Percentiles rank a stretch among this genome's conserved stretches.
These are phyloP conservation scores for Gallinago jamesoni DNA, from an alignment of 2,113 vertebrate genomes.

Conservation along the genomic window DNA sequence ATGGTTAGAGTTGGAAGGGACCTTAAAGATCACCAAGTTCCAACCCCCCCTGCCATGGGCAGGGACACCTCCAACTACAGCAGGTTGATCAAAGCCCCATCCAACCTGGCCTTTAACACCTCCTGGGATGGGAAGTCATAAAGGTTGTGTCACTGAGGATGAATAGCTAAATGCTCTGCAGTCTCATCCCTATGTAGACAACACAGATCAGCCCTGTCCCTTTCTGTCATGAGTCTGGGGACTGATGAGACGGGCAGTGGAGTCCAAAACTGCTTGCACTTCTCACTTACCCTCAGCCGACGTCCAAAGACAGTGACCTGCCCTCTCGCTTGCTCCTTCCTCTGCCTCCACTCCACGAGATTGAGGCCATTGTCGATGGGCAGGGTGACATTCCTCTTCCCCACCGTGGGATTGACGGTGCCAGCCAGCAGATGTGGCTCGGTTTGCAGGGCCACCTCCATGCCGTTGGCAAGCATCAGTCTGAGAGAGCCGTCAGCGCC, in stretches of 20 bases:
- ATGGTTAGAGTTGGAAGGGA: too few species aligned
- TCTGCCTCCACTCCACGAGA: conserved; percentile 96
- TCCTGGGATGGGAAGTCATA: not conserved
- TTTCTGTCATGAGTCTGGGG: not conserved
- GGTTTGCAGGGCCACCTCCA: conserved; percentile 95
- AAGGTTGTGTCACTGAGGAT: not conserved
- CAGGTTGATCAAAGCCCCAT: too few species aligned
- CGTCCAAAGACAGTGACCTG: conserved; percentile 97
- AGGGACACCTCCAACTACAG: too few species aligned
- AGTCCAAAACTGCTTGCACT: not conserved
- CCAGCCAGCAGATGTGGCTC: conserved; percentile 95
- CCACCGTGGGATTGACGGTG: conserved; percentile 94
- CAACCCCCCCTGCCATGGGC: too few species aligned
- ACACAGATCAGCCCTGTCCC: not conserved
- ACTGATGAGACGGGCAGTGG: not conserved
- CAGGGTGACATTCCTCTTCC: conserved; percentile 94
- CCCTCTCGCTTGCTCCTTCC: conserved; percentile 93
- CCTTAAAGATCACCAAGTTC: too few species aligned
- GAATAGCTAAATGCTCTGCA: not conserved
- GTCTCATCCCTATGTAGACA: not conserved
- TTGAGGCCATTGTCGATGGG: conserved; percentile 97
- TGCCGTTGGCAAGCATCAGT: conserved; percentile 92
- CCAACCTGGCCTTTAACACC: too few species aligned
- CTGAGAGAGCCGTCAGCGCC: conserved; percentile 92
- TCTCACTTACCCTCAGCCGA: conserved; percentile 87